These are phyloP conservation scores for Archocentrus centrarchus DNA, from an alignment of 2,113 vertebrate species.

Conservation along the genomic window DNA sequence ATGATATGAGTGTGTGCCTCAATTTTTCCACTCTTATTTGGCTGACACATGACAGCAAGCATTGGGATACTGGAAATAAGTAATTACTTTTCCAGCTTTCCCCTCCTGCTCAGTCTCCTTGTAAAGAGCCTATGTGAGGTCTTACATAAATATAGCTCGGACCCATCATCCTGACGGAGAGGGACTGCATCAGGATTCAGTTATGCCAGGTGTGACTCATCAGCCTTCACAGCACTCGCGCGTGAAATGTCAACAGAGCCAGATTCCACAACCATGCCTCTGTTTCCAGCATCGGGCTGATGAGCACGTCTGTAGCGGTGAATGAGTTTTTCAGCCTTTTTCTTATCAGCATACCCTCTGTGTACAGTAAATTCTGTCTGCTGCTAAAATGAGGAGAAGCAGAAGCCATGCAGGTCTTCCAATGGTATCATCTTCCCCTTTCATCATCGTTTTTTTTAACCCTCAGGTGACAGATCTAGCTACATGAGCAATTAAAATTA, in stretches of 20 bases:
- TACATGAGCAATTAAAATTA: background rate
- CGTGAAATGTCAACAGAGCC: slow-evolving; percentile 72
- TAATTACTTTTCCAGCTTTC: slow-evolving; percentile 58
- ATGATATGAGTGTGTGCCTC: slow-evolving; percentile 5
- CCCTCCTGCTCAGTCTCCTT: slow-evolving; percentile 13
- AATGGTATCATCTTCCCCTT: background rate
- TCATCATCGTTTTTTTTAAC: background rate
- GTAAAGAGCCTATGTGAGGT: slow-evolving; percentile 7
- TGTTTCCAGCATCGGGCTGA: background rate
- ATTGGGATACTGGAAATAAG: slow-evolving; percentile 37
- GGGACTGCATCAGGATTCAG: slow-evolving; percentile 36
- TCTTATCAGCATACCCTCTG: slow-evolving; percentile 38
- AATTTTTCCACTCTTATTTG: slow-evolving; percentile 36
- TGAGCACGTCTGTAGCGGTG: slow-evolving; percentile 4
- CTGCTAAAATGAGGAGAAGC: background rate
- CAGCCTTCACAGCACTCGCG: slow-evolving; percentile 65
- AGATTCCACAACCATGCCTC: slow-evolving; percentile 23
- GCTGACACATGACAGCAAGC: slow-evolving; percentile 43
- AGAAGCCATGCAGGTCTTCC: background rate
- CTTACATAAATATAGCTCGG: slow-evolving; percentile 44
- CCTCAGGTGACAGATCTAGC: background rate
- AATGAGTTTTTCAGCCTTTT: slow-evolving; percentile 14
- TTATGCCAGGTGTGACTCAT: slow-evolving; percentile 67
- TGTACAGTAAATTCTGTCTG: slow-evolving; percentile 9
- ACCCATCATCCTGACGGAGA: slow-evolving; percentile 33